Conservation (phyloP, 2,888 invertebrate genomes). For the Callinectes sapidus region DNA sequence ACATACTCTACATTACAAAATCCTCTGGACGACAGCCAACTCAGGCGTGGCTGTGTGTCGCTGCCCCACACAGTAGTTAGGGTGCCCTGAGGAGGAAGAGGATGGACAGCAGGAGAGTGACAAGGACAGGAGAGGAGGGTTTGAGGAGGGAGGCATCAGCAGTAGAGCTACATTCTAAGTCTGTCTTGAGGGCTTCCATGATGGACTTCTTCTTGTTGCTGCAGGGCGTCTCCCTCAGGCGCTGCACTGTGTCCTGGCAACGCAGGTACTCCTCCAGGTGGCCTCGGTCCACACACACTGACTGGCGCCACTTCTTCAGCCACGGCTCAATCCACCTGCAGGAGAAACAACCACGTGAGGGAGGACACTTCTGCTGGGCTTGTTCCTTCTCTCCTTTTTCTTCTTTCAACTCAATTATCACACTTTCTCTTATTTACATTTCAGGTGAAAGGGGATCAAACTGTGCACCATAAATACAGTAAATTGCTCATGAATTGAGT, state of each 20-base stretch:
- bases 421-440: background rate
- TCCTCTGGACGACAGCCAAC: constrained; percentile 29
- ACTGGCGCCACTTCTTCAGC: constrained; percentile 72
- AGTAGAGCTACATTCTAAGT: constrained; percentile 70
- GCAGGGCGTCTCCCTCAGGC: constrained; percentile 66
- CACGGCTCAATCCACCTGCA: constrained; percentile 71
- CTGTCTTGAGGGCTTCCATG: constrained; percentile 72
- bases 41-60: background rate
- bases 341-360: background rate
- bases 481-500: background rate
- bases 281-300: constrained; percentile 70
- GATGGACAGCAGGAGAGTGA: constrained; percentile 38
- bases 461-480: background rate
- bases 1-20: constrained; percentile 33
- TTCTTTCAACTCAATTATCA: background rate
- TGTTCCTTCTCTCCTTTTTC: background rate
- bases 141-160: constrained; percentile 34
- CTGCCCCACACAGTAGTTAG: constrained; percentile 43
- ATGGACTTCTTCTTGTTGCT: constrained; percentile 70
- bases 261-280: constrained; percentile 62
- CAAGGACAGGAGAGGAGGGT: constrained; percentile 37
- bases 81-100: constrained; percentile 59
- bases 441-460: background rate
- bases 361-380: background rate
- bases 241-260: constrained; percentile 69